Evolutionary conservation across 2,113 vertebrate genomes (phyloP).

Genomic region (Neogale vison): DNA sequence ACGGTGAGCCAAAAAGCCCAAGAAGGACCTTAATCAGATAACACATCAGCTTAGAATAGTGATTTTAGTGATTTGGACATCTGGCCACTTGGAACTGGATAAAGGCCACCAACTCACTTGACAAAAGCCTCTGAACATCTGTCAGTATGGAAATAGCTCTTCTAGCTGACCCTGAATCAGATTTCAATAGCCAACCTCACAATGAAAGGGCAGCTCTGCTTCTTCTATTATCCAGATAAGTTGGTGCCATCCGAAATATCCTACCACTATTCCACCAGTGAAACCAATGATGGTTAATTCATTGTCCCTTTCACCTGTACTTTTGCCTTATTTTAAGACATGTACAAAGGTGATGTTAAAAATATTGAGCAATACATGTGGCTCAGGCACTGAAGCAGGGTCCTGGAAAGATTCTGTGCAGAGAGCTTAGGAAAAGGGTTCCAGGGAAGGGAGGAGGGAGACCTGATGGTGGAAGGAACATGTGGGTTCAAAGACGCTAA

Average conservation of each 20-base stretch:
- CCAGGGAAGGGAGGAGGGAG: neutral
- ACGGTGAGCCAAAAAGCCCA: constrained; percentile 28
- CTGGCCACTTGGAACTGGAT: constrained; percentile 67
- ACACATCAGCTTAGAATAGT: constrained; percentile 50
- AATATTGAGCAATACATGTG: neutral
- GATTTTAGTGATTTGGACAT: constrained; percentile 68
- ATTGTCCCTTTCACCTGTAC: neutral
- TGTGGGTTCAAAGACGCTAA: neutral
- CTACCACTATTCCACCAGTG: neutral
- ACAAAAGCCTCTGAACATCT: constrained; percentile 68
- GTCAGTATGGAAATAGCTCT: constrained; percentile 58
- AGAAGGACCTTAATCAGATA: constrained; percentile 54
- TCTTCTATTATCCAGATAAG: constrained; percentile 27
- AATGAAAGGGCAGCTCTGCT: constrained; percentile 68
- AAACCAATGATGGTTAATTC: neutral
- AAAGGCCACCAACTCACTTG: constrained; percentile 64
- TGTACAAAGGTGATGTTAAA: neutral
- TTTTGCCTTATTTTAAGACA: neutral
- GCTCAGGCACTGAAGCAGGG: neutral
- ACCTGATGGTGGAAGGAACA: neutral
- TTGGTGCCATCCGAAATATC: neutral
- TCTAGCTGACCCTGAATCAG: constrained; percentile 68
- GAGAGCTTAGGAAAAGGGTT: neutral
- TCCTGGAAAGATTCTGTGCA: neutral
- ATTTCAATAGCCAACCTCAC: constrained; percentile 69